A percentile compares a stretch with the other conserved stretches of the same genome.
These are phyloP conservation scores for Sebastes melanostomus DNA, from an alignment of 2,797 vertebrate species.

Conservation along the genomic window DNA sequence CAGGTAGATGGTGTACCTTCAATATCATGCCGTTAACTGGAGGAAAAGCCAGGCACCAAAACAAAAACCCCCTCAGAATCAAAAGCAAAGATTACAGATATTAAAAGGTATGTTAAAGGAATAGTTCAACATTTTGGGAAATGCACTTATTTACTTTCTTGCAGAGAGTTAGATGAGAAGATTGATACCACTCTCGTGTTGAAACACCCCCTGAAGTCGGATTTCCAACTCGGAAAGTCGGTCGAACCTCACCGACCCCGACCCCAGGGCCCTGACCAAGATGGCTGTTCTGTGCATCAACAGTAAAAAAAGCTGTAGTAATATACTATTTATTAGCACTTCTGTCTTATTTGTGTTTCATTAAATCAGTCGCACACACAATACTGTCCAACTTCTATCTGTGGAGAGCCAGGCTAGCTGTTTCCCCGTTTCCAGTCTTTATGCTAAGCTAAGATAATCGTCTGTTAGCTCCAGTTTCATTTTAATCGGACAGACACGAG, in stretches of 20 bases:
- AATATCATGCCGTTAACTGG: conserved; percentile 24
- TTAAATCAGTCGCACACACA: too few species aligned
- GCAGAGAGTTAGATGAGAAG: not conserved
- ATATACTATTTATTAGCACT: rapidly evolving
- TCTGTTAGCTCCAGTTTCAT: not conserved
- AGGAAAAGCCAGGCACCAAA: conserved; percentile 41
- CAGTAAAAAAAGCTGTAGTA: too few species aligned
- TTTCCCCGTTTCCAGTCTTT: not conserved
- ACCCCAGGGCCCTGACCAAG: too few species aligned
- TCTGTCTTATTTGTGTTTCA: too few species aligned
- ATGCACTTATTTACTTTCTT: not conserved
- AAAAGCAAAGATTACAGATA: conserved; percentile 25
- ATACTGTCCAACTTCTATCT: too few species aligned
- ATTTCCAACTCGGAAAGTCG: too few species aligned
- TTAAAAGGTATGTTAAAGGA: conserved; percentile 10
- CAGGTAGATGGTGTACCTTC: conserved; percentile 49
- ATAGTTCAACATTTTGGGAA: not conserved
- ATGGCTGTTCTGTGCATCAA: too few species aligned
- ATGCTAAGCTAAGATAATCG: not conserved
- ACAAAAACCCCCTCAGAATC: not conserved
- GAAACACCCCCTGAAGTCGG: too few species aligned
- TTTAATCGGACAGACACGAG: not conserved
- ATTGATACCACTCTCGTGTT: not conserved
- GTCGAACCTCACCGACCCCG: too few species aligned
- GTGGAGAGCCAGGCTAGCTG: not conserved